Base-by-base conservation (phyloP, 2,888 invertebrate species). In the Oxytorus armatus region DNA sequence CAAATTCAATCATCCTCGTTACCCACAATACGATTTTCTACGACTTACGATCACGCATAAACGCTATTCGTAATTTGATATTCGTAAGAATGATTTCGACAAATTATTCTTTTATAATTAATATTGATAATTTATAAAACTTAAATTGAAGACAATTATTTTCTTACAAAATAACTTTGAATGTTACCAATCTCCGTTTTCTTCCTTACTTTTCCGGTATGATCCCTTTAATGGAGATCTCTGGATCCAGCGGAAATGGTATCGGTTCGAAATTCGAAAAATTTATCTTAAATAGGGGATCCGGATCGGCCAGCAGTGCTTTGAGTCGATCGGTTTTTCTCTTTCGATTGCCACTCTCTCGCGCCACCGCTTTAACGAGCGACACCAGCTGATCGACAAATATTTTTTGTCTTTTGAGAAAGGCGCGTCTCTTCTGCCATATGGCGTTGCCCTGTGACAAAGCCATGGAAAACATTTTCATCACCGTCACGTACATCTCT, bases 171-270 rank as follows among this genome's bases (percentile, higher is more conserved):
- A n/a, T n/a, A n/a, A n/a, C n/a, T n/a, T n/a, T n/a, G n/a, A n/a
- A n/a, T n/a, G n/a, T n/a, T n/a, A n/a, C n/a, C n/a, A n/a, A n/a
- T n/a, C n/a, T n/a, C n/a, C n/a, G n/a, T n/a, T 1, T 36, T 39
- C 61, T 75, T n/a, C 83, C 89, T 84, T 89, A 93, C 91, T 97
- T 97, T 86, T 97, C 96, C 0, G 98, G 95, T 65, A 97, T 94
- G 49, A 99, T 97, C 65, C 97, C 97, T 89, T 95, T 96, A 79
- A 99, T 97, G 70, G 94, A 95, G 23, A 98, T 95, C 85, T 95
- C 96, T 0, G 99, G 99, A 93, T 99, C 99, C 10, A 99, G 92
- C 0, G 99, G 99, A 88, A 99, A 96, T 0, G 98, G 98, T 89
- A 99, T 95, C 0, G 98, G 96, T 85, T 98, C 98, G 91, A 98